Percentiles rank a stretch among this genome's conserved stretches.
Evolutionary conservation across 1,140 invertebrate genomes (phyloP).

Genomic region (Drosophila truncata): DNA sequence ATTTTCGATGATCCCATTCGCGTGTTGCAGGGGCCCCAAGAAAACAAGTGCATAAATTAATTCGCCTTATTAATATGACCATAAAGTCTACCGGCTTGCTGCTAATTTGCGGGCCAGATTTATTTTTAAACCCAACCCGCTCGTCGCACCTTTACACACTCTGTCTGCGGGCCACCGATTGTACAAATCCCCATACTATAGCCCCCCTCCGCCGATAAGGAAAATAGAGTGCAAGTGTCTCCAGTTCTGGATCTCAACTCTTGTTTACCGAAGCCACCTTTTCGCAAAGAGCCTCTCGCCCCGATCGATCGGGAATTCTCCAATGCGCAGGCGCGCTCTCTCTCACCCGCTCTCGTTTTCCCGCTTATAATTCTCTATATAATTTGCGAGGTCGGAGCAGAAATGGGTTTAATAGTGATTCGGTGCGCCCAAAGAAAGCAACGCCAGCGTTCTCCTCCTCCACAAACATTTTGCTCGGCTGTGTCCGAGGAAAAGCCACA

Average conservation of each 20-base stretch:
- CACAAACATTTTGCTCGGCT: constrained; percentile 40
- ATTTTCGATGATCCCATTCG: constrained; percentile 27
- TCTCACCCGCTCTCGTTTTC: constrained; percentile 38
- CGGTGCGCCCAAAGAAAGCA: constrained; percentile 76
- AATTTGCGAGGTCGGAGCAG: constrained; percentile 74
- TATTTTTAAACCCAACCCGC: constrained; percentile 63
- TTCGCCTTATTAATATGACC: constrained; percentile 54
- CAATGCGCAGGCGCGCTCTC: constrained; percentile 30
- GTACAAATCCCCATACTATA: constrained; percentile 21
- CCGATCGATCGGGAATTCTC: constrained; percentile 20
- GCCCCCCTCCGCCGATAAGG: constrained; percentile 18
- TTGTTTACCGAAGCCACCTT: constrained; percentile 54
- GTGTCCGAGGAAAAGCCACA: constrained; percentile 34
- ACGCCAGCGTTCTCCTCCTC: constrained; percentile 47
- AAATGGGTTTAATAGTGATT: constrained; percentile 75
- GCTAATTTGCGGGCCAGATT: constrained; percentile 63
- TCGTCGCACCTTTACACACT: constrained; percentile 28
- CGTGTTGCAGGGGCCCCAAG: constrained; percentile 46
- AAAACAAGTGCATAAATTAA: constrained; percentile 76
- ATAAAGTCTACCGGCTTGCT: constrained; percentile 47
- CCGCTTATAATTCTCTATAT: constrained; percentile 81
- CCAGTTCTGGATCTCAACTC: neutral
- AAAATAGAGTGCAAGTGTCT: constrained; percentile 9
- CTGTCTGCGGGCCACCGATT: constrained; percentile 26
- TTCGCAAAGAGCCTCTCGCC: constrained; percentile 10